Evolutionary conservation across 2,797 vertebrate genomes (phyloP), one percentile per base, ranked within the genome.

Genomic region (Uromys caudimaculatus): DNA sequence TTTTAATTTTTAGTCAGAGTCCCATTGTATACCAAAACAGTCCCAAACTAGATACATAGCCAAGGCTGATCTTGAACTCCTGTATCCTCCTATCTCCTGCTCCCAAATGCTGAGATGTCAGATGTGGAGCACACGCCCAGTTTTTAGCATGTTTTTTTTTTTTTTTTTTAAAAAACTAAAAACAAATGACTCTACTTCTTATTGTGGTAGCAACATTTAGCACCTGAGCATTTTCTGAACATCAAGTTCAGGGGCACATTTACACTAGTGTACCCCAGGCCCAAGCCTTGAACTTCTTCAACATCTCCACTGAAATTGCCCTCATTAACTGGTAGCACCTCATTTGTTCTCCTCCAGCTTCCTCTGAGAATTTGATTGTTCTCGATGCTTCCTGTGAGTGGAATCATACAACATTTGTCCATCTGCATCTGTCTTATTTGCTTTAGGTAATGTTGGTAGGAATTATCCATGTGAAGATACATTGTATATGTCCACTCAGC

Each of bases 281-380:
- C 27, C 14, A 16, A 44, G n/a, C 69, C 56, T 56, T 21, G 54
- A 69, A n/a, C 32, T 14, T 89, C 83, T 90, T 38, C 67, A 27
- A 38, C 78, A 89, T 21, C 58, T 29, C 54, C 12, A 50, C n/a
- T 58, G 81, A 91, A 90, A n/a, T 75, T 54, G 10, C 38, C 24
- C n/a, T 56, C 44, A 29, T 47, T 69, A 76, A 71, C 78, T 6
- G 82, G 3, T 41, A 79, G 41, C 3, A 29, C 60, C 11, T 38
- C 10, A 2, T 52, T 81, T 29, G 21, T 13, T 64, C 27, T 54
- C 56, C 38, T 35, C 32, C 84, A 29, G 47, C 21, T 92, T 54
- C 64, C 83, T 75, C 50, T 52, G 7, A 84, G 73, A 83, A 41
- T 89, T 58, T 89, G 62, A 78, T 85, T 83, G 54, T 78, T 91